Evolutionary conservation across 2,888 invertebrate genomes (phyloP), one percentile per base, ranked within the genome.

Genomic region (Andrena camellia): DNA sequence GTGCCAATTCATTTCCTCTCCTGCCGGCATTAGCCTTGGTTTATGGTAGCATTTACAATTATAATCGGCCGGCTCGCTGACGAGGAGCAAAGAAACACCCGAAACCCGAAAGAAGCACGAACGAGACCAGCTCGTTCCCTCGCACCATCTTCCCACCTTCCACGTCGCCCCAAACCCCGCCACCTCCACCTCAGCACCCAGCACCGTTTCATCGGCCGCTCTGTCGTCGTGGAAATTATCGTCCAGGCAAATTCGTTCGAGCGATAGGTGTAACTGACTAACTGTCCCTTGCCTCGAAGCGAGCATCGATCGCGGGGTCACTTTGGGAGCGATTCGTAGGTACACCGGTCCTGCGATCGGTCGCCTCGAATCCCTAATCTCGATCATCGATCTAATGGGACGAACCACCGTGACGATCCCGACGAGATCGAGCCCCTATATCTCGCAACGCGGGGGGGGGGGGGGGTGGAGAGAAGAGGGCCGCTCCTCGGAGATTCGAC

Each of bases 31-130:
- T 86, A 80, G 88, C 83, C 85, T 88, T 90, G 89, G 86, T 92
- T 92, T 92, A 92, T 92, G 90, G 90, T 91, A 91, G 91, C 92
- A 91, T 93, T 93, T 92, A 92, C 92, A 92, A 93, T 92, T 92
- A 91, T 92, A 92, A 92, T 92, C 92, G 90, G 84, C 88, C 85
- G 85, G 78, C 86, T 78, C 87, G 78, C 76, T 81, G 77, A 74
- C 78, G 83, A 85, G 83, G 71, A 69, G 50, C 42, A 81, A 74
- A 73, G 62, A 42, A 50, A 78, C 52, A 75, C 66, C 48, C 33
- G 31, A 64, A 68, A 59, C 26, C 17, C 48, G 64, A 67, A 59
- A 68, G 62, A 52, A 69, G 60, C 57, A 62, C 60, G 13, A 17
- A 33, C 13, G 57, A 57, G n/a, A n/a, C n/a, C 57, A 26, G 23